Base-by-base conservation (phyloP, 37 sponge, comb jelly and placozoan genomes). In the Lycopodina hypogea region DNA sequence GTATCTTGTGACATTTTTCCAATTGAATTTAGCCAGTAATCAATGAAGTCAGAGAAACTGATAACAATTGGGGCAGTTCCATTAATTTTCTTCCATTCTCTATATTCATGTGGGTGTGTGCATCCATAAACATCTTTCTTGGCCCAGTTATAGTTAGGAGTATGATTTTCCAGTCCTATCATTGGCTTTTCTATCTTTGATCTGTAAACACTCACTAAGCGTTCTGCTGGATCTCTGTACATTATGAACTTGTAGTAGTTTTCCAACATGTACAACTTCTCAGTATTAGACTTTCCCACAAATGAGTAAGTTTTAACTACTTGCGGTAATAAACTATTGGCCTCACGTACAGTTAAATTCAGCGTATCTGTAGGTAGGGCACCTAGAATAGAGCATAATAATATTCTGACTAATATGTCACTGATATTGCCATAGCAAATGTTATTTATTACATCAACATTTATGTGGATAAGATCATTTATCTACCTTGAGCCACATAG, bases 71-170 rank as follows among this genome's bases (percentile, higher is more conserved):
- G 48, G 3, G 42, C 1, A 2, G 1, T 34, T 26, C 68, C 69
- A 1, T 45, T 48, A n/a, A 0, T 18, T 1, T 36, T 2, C 21
- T 30, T 17, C 81, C 81, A 80, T 6, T 38, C 14, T 11, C 36
- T 55, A 38, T 68, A 80, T 42, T 70, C 12, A 1, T n/a, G n/a
- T 17, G 81, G 81, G 41, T 70, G 81, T 24, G 26, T 69, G 60
- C 56, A 38, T 37, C 36, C 39, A 29, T 68, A 80, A n/a, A 80
- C n/a, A n/a, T n/a, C n/a, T n/a, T n/a, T n/a, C n/a, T n/a, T n/a
- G n/a, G n/a, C n/a, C n/a, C n/a, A n/a, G 81, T 80, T 80, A 42
- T 56, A 68, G 56, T 80, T 59, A 11, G 81, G 81, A 7, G 24
- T 17, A 29, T 69, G 12, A 21, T 37, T 58, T 24, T 37, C 26